A percentile compares a stretch with the other conserved stretches of the same genome.
These are phyloP conservation scores for Cetonia aurata DNA, from an alignment of 2,888 invertebrate species.

Conservation along the genomic window DNA sequence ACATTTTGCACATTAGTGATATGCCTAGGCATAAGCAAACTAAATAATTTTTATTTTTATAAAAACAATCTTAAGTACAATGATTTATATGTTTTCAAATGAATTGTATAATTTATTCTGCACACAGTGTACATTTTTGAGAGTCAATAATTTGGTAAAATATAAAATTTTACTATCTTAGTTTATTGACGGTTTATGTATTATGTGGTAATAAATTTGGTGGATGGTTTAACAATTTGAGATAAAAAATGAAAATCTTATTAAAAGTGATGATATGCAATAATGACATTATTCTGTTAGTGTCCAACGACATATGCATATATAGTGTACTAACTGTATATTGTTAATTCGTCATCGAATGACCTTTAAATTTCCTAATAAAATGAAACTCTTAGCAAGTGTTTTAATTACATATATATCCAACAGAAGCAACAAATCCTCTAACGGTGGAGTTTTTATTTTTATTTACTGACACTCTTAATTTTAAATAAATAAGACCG, in stretches of 20 bases:
- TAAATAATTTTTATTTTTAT: no score
- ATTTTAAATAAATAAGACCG: neutral
- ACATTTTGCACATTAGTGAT: no score
- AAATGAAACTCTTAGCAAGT: constrained; percentile 47
- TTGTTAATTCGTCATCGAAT: constrained; percentile 61
- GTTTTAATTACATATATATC: constrained; percentile 10
- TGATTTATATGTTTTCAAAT: no score
- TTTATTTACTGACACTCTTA: neutral
- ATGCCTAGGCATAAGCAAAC: no score
- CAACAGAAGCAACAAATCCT: neutral
- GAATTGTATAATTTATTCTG: no score
- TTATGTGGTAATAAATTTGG: constrained; percentile 18
- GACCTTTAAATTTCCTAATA: constrained; percentile 65
- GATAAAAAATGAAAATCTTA: constrained; percentile 40
- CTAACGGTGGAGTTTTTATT: neutral
- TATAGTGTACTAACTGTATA: constrained; percentile 46
- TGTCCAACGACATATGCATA: constrained; percentile 45
- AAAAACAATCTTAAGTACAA: no score
- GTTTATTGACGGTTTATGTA: neutral
- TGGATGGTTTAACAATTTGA: constrained; percentile 44
- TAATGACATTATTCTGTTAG: constrained; percentile 51
- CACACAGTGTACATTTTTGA: constrained; percentile 3
- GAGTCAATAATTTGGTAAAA: no score
- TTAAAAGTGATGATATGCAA: constrained; percentile 60
- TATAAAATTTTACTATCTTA: no score